phyloP scores from a whole-genome alignment of 2,888 invertebrate species.

The Mechanitis messenoides region DNA sequence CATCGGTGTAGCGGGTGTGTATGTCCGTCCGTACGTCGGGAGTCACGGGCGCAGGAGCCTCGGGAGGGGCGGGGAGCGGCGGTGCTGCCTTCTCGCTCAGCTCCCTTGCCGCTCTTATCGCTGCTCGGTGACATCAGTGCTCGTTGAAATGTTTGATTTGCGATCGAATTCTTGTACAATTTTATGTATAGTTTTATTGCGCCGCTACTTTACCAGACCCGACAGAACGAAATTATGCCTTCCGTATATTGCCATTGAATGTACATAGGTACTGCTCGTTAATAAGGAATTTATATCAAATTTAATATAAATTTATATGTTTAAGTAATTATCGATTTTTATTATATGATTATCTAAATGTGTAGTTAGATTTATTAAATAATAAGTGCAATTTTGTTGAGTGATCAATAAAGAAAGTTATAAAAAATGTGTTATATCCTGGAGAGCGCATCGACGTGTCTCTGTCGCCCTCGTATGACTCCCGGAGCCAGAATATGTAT shows the following conservation, averaged over 20 bases:
- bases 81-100: slow-evolving; percentile 33
- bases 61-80: slow-evolving; percentile 27
- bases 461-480: neutral
- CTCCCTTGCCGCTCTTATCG: slow-evolving; percentile 22
- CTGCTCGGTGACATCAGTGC: slow-evolving; percentile 27
- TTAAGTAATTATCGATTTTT: slow-evolving; percentile 48
- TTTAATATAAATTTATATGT: slow-evolving; percentile 41
- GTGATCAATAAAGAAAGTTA: slow-evolving; percentile 52
- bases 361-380: slow-evolving; percentile 57
- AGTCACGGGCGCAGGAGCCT: slow-evolving; percentile 29
- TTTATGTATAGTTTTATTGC: slow-evolving; percentile 29
- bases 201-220: slow-evolving; percentile 26
- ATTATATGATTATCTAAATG: slow-evolving; percentile 64
- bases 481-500: neutral
- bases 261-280: slow-evolving; percentile 36
- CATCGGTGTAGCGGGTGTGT: slow-evolving; percentile 16
- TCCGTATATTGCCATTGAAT: slow-evolving; percentile 36
- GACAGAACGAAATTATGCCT: slow-evolving; percentile 38
- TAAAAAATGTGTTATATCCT: slow-evolving; percentile 7
- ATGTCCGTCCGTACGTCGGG: slow-evolving; percentile 24
- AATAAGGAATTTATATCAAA: slow-evolving; percentile 36
- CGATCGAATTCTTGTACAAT: slow-evolving; percentile 27
- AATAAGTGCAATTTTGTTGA: slow-evolving; percentile 65
- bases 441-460: neutral
- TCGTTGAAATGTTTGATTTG: slow-evolving; percentile 27